Percentiles rank a stretch among this genome's conserved stretches.
phyloP scores from a whole-genome alignment of 2,888 invertebrate genomes.

The Pecten maximus region DNA sequence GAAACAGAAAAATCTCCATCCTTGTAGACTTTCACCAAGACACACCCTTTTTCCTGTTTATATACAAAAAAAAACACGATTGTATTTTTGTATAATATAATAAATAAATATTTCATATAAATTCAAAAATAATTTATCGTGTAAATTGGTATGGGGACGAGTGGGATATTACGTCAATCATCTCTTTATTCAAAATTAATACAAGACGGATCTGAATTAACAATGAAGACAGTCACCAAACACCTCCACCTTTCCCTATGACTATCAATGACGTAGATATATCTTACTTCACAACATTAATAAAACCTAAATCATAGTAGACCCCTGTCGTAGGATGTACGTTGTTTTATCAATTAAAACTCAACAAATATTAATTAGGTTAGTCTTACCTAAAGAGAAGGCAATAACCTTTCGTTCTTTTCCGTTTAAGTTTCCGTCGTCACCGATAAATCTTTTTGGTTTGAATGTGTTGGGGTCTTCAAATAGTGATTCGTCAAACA shows the following conservation, averaged over 20 bases:
- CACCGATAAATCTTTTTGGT: neutral
- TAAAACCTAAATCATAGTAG: neutral
- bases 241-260: neutral
- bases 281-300: neutral
- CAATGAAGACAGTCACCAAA: neutral
- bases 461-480: neutral
- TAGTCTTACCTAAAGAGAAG: neutral
- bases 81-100: too few relatives aligned
- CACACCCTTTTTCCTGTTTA: neutral
- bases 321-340: neutral
- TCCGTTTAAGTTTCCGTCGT: neutral
- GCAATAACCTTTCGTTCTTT: neutral
- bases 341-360: neutral
- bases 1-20: neutral
- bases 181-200: neutral
- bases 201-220: neutral
- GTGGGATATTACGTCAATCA: too few relatives aligned
- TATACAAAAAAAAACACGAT: too few relatives aligned
- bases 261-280: neutral
- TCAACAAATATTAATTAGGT: neutral
- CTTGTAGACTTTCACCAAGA: conserved; percentile 15
- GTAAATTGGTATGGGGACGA: too few relatives aligned
- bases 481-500: neutral
- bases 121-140: too few relatives aligned
- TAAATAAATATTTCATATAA: too few relatives aligned